These are phyloP conservation scores for Phengaris arion DNA, from an alignment of 2,888 invertebrate species.

Conservation along the genomic window DNA sequence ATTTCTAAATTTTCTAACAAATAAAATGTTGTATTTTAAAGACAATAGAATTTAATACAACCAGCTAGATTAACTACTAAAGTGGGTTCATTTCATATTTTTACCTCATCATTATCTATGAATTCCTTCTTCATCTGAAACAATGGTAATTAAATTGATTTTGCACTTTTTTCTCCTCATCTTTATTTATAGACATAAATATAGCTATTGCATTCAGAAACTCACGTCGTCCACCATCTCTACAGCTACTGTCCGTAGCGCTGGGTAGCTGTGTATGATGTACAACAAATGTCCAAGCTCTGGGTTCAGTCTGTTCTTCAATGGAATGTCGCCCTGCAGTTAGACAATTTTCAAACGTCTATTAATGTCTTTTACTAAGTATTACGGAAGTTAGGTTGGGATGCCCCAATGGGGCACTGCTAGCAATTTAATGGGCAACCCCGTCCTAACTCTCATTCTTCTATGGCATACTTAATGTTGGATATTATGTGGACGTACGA, in stretches of 20 bases:
- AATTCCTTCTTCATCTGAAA: slow-evolving; percentile 51
- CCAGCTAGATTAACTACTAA: background rate
- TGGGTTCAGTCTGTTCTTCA: slow-evolving; percentile 67
- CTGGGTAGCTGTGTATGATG: slow-evolving; percentile 67
- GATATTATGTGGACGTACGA: no score
- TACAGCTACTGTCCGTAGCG: slow-evolving; percentile 53
- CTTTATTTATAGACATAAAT: background rate
- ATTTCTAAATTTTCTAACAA: background rate
- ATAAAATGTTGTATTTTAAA: no score
- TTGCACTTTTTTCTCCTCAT: background rate
- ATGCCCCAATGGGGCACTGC: no score
- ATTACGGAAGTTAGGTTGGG: no score
- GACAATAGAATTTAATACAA: background rate
- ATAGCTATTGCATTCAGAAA: background rate
- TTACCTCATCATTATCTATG: slow-evolving; percentile 35
- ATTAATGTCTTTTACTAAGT: no score
- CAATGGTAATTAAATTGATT: background rate
- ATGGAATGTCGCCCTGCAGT: slow-evolving; percentile 57
- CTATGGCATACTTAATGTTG: no score
- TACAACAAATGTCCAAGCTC: slow-evolving; percentile 67
- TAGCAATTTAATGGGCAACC: no score
- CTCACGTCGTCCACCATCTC: slow-evolving; percentile 59
- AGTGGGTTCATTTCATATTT: slow-evolving; percentile 17
- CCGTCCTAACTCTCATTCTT: no score
- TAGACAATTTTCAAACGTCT: background rate